Evolutionary conservation across 2,888 invertebrate genomes (phyloP).

Genomic region (Drosophila tripunctata): DNA sequence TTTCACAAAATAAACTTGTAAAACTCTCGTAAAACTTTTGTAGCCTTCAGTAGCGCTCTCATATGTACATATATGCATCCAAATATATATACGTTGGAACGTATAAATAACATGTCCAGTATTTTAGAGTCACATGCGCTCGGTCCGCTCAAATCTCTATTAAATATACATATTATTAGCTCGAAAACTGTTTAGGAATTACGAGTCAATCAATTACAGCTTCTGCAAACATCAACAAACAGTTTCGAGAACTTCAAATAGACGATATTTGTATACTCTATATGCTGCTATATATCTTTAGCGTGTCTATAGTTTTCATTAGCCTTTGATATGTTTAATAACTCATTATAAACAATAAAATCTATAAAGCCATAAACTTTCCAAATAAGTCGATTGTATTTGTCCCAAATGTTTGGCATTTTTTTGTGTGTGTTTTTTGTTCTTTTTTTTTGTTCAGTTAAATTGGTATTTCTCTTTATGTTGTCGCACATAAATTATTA

Average conservation of each 20-base stretch:
- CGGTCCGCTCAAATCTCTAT: slow-evolving; percentile 1
- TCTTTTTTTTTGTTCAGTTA: slow-evolving; percentile 15
- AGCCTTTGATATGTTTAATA: slow-evolving; percentile 1
- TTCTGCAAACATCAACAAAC: slow-evolving; percentile 4
- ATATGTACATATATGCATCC: neutral
- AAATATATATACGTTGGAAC: neutral
- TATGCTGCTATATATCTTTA: no score
- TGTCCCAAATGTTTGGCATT: slow-evolving; percentile 49
- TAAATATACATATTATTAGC: slow-evolving; percentile 9
- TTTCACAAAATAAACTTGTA: slow-evolving; percentile 27
- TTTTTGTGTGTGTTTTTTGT: slow-evolving; percentile 11
- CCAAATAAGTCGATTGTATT: slow-evolving; percentile 38
- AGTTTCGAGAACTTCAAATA: neutral
- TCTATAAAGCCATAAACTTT: slow-evolving; percentile 21
- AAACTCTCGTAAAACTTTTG: slow-evolving; percentile 27
- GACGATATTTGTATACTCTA: neutral
- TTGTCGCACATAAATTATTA: slow-evolving; percentile 48
- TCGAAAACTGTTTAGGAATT: slow-evolving; percentile 5
- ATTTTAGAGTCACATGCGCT: slow-evolving; percentile 5
- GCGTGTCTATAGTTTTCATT: no score
- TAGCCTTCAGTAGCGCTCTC: slow-evolving; percentile 7
- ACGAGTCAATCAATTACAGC: neutral
- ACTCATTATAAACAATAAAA: slow-evolving; percentile 12
- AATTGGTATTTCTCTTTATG: slow-evolving; percentile 6
- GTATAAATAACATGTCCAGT: slow-evolving; percentile 1